Conservation (phyloP, 2,888 invertebrate species). For the Drosophila sordidula region DNA sequence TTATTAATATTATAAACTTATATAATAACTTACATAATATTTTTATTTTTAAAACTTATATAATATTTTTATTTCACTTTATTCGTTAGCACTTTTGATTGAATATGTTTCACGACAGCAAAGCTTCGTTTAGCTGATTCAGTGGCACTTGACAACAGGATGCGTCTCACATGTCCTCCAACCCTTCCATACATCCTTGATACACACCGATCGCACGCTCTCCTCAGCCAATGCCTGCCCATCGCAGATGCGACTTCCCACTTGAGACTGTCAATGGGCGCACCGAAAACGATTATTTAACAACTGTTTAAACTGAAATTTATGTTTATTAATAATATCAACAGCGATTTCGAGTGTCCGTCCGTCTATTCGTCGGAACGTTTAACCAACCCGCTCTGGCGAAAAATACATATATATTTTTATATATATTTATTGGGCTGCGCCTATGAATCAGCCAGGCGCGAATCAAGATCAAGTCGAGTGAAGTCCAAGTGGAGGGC, state of each 20-base stretch:
- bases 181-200: constrained; percentile 46
- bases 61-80: too few species aligned
- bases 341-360: constrained; percentile 54
- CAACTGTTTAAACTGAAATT: constrained; percentile 81
- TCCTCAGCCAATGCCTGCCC: constrained; percentile 4
- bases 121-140: too few species aligned
- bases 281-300: constrained; percentile 70
- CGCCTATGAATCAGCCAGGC: constrained; percentile 69
- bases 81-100: too few species aligned
- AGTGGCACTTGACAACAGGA: constrained; percentile 21
- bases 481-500: constrained; percentile 50
- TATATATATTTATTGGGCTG: constrained; percentile 21
- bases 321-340: constrained; percentile 83
- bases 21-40: too few species aligned
- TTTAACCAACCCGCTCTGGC: constrained; percentile 56
- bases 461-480: constrained; percentile 53
- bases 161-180: constrained; percentile 1
- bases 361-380: constrained; percentile 24
- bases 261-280: constrained; percentile 57
- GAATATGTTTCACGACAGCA: too few species aligned
- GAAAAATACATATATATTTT: not conserved
- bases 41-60: too few species aligned
- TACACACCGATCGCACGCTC: constrained; percentile 9
- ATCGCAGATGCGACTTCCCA: constrained; percentile 20
- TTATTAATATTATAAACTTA: too few species aligned